phyloP scores from a whole-genome alignment of 2,888 invertebrate genomes.

The Tanypteryx hageni region DNA sequence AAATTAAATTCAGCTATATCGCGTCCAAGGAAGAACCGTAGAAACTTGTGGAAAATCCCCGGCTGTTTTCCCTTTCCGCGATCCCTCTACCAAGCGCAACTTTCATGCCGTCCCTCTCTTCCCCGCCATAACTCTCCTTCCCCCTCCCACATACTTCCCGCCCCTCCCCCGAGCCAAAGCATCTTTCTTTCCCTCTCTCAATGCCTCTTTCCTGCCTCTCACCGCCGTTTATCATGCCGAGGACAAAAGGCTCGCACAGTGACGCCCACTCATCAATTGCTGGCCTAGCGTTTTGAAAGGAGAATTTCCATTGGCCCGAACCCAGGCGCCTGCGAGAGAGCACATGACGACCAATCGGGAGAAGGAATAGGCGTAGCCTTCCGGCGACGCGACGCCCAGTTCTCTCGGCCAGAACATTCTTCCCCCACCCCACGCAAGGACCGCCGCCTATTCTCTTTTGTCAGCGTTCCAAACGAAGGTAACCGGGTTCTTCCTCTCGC shows the following conservation, averaged over 20 bases:
- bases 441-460: slow-evolving; percentile 44
- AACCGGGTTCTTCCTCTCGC: background rate
- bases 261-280: slow-evolving; percentile 55
- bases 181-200: background rate
- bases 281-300: background rate
- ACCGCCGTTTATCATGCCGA: slow-evolving; percentile 44
- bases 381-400: slow-evolving; percentile 48
- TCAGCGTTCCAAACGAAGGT: slow-evolving; percentile 39
- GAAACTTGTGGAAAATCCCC: slow-evolving; percentile 16
- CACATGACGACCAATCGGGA: background rate
- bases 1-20: background rate
- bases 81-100: slow-evolving; percentile 10
- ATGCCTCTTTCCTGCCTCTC: slow-evolving; percentile 34
- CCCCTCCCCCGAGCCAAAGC: background rate
- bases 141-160: background rate
- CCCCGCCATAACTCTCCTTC: background rate
- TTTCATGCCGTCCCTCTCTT: background rate
- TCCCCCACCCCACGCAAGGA: slow-evolving; percentile 60
- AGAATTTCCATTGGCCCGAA: background rate
- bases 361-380: slow-evolving; percentile 25
- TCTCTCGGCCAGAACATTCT: slow-evolving; percentile 39
- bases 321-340: slow-evolving; percentile 20
- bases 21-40: background rate
- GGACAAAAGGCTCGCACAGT: slow-evolving; percentile 47
- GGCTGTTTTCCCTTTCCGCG: background rate